These are phyloP conservation scores for Drosophila sordidapex DNA, from an alignment of 2,888 invertebrate genomes.

Conservation along the genomic window DNA sequence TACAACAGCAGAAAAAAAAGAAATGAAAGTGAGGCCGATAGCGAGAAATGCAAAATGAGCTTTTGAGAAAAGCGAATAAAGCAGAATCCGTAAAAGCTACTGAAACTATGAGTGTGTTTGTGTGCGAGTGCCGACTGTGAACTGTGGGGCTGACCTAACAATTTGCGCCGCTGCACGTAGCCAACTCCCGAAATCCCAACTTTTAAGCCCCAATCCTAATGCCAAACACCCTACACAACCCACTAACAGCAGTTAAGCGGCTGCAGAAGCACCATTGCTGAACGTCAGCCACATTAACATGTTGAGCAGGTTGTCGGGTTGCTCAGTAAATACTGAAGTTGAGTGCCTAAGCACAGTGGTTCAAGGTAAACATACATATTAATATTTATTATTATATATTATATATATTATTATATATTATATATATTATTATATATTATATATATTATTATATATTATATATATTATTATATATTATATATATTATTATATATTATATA, in stretches of 20 bases:
- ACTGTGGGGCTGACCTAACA: constrained; percentile 1
- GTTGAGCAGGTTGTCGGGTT: constrained; percentile 64
- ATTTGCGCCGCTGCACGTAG: constrained; percentile 36
- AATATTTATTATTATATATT: neutral
- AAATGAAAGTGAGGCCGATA: constrained; percentile 23
- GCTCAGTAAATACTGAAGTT: constrained; percentile 44
- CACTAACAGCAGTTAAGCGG: constrained; percentile 50
- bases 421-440: neutral
- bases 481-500: no score
- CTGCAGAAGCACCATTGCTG: constrained; percentile 34
- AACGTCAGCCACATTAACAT: constrained; percentile 65
- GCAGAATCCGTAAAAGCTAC: constrained; percentile 24
- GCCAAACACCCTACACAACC: neutral
- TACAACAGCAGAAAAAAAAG: constrained; percentile 17
- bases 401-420: no score
- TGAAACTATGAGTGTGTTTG: constrained; percentile 4
- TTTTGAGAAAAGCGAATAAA: constrained; percentile 34
- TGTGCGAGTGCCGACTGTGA: constrained; percentile 1
- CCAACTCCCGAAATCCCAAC: neutral
- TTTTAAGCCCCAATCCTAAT: neutral
- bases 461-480: neutral
- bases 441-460: no score
- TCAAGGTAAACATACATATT: neutral
- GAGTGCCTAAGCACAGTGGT: constrained; percentile 49
- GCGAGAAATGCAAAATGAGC: constrained; percentile 69